Conservation (phyloP, 2,113 vertebrate species). For the Nanger granti region DNA sequence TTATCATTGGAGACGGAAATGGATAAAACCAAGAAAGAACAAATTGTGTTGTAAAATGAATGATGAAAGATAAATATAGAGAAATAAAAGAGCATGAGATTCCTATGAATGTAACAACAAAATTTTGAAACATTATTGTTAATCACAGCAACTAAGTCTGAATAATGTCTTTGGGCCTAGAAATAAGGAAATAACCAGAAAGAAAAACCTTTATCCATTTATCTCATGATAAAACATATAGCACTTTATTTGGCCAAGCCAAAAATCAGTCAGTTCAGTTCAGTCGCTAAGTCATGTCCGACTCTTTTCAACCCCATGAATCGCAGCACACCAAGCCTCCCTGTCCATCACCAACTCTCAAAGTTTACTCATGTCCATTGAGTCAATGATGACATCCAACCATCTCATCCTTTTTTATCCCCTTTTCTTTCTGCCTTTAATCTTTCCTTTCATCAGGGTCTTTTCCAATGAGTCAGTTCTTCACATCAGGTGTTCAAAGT, state of each 20-base stretch:
- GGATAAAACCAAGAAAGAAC: neutral
- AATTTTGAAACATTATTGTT: neutral
- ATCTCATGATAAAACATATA: neutral
- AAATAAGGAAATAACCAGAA: neutral
- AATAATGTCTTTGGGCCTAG: neutral
- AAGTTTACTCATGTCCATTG: neutral
- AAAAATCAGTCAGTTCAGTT: neutral
- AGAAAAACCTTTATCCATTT: neutral
- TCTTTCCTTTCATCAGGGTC: neutral
- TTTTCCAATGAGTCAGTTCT: neutral
- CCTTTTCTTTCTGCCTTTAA: neutral
- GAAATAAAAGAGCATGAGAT: neutral
- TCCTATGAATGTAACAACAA: neutral
- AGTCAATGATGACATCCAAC: neutral
- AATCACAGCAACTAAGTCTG: neutral
- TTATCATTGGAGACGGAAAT: neutral
- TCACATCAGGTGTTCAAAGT: neutral
- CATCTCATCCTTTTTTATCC: neutral
- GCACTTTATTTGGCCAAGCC: neutral
- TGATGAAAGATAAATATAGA: neutral
- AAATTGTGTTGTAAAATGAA: neutral
- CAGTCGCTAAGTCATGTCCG: accelerated
- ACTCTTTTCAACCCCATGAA: neutral
- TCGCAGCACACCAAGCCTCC: neutral
- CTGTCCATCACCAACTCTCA: neutral